These are phyloP conservation scores for Cylas formicarius DNA, from an alignment of 1,140 invertebrate species.

Conservation along the genomic window DNA sequence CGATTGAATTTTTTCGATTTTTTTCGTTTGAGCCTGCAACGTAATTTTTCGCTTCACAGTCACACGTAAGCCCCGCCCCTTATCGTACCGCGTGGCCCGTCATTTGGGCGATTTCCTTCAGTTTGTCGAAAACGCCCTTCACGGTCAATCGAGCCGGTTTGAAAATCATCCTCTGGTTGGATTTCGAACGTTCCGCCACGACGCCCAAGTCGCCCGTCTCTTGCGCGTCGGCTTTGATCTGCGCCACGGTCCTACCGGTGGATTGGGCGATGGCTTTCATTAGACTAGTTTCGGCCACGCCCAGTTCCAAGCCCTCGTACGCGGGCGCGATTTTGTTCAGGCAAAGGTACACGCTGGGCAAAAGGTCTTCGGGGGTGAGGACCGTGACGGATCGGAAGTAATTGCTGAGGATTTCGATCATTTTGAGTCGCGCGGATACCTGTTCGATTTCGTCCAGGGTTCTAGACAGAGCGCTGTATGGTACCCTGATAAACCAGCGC, in stretches of 20 bases:
- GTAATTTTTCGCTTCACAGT: conserved; percentile 1
- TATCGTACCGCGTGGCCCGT: conserved; percentile 59
- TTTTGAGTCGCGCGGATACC: conserved; percentile 83
- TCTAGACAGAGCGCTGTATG: conserved; percentile 84
- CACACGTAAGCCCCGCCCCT: not conserved
- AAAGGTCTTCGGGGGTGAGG: conserved; percentile 79
- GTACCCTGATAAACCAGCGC: conserved; percentile 72
- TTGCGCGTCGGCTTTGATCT: conserved; percentile 78
- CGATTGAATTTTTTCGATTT: conserved; percentile 86
- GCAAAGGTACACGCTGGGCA: conserved; percentile 88
- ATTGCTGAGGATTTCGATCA: conserved; percentile 89
- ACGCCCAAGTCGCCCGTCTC: conserved; percentile 82
- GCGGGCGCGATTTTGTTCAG: conserved; percentile 92
- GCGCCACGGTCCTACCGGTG: conserved; percentile 77
- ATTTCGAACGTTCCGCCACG: conserved; percentile 86
- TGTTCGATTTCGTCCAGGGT: conserved; percentile 90
- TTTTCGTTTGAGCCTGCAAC: conserved; percentile 55
- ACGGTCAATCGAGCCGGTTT: conserved; percentile 61
- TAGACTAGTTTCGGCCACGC: conserved; percentile 87
- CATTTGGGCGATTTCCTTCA: conserved; percentile 87
- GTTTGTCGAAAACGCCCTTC: conserved; percentile 70
- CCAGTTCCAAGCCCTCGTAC: conserved; percentile 66
- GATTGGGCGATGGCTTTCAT: conserved; percentile 93
- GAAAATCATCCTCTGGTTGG: conserved; percentile 86
- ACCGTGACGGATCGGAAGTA: conserved; percentile 90